Percentiles rank a stretch among this genome's conserved stretches.
phyloP scores from a whole-genome alignment of 2,888 invertebrate species.

The Conistra vaccinii region DNA sequence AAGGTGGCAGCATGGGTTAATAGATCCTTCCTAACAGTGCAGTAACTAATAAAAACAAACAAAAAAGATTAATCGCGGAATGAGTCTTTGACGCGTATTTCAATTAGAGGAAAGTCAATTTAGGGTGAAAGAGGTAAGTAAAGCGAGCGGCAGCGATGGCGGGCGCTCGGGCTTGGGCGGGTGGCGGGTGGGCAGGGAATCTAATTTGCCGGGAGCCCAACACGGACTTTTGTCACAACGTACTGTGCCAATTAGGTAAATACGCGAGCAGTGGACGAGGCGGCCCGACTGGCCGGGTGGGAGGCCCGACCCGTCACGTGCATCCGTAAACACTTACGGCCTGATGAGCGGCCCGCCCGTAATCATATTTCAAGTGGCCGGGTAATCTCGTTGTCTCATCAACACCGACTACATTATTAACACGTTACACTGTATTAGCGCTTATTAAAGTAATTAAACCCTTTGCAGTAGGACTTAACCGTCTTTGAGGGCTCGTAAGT shows the following conservation, averaged over 20 bases:
- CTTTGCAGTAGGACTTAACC: constrained; percentile 60
- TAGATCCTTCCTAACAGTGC: constrained; percentile 21
- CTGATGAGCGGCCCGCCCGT: constrained; percentile 80
- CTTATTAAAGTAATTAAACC: constrained; percentile 71
- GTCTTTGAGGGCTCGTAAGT: constrained; percentile 66
- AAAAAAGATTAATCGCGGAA: constrained; percentile 74
- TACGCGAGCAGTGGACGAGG: constrained; percentile 75
- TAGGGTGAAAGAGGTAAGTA: constrained; percentile 87
- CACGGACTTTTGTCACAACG: constrained; percentile 87
- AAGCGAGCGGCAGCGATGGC: constrained; percentile 72
- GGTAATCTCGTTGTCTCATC: constrained; percentile 78
- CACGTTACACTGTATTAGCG: constrained; percentile 72
- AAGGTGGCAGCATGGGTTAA: constrained; percentile 19
- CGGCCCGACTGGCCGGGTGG: constrained; percentile 55
- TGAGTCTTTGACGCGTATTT: constrained; percentile 80
- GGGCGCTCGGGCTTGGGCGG: constrained; percentile 62
- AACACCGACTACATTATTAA: constrained; percentile 77
- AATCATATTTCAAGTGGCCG: constrained; percentile 83
- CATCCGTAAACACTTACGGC: constrained; percentile 84
- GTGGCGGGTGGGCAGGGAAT: constrained; percentile 76
- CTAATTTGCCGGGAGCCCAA: constrained; percentile 83
- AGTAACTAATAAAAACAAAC: constrained; percentile 62
- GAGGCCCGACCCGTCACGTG: constrained; percentile 77
- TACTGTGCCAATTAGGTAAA: constrained; percentile 88
- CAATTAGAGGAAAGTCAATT: constrained; percentile 87